A percentile compares a stretch with the other conserved stretches of the same genome.
Evolutionary conservation across 1,140 invertebrate genomes (phyloP).

Genomic region (Pogonomyrmex barbatus): DNA sequence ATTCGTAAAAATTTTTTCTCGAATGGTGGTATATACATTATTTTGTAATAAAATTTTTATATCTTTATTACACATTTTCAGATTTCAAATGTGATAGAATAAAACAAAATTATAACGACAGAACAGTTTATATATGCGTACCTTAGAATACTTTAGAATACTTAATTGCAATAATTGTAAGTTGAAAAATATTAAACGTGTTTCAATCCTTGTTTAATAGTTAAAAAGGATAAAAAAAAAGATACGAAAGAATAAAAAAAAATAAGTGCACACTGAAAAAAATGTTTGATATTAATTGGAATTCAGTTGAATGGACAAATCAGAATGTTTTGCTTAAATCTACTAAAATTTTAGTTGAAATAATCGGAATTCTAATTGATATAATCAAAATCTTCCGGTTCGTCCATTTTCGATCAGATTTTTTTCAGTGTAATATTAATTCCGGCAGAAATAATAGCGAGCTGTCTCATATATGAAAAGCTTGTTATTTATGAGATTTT

Average conservation of each 20-base stretch:
- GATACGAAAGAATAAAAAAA: neutral
- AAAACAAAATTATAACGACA: neutral
- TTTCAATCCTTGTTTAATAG: neutral
- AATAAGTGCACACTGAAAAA: too few relatives aligned
- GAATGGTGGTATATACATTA: neutral
- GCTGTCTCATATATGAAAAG: neutral
- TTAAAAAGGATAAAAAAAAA: neutral
- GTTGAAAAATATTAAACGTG: neutral
- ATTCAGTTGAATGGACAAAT: too few relatives aligned
- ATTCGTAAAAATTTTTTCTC: neutral
- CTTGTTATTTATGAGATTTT: slow-evolving; percentile 1
- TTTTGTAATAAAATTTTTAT: neutral
- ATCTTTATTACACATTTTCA: too few relatives aligned
- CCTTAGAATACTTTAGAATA: neutral
- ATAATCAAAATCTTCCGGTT: too few relatives aligned
- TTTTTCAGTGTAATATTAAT: neutral
- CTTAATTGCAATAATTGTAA: neutral
- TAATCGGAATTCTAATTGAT: too few relatives aligned
- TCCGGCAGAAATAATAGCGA: neutral
- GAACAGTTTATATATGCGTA: neutral
- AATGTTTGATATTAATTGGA: too few relatives aligned
- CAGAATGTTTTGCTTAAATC: too few relatives aligned
- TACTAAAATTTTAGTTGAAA: too few relatives aligned
- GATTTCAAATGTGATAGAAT: neutral
- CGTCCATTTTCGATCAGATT: too few relatives aligned